Percentiles rank a stretch among this genome's conserved stretches.
Evolutionary conservation across 2,797 vertebrate species (phyloP).

Genomic region (Helicolenus hilgendorfi): DNA sequence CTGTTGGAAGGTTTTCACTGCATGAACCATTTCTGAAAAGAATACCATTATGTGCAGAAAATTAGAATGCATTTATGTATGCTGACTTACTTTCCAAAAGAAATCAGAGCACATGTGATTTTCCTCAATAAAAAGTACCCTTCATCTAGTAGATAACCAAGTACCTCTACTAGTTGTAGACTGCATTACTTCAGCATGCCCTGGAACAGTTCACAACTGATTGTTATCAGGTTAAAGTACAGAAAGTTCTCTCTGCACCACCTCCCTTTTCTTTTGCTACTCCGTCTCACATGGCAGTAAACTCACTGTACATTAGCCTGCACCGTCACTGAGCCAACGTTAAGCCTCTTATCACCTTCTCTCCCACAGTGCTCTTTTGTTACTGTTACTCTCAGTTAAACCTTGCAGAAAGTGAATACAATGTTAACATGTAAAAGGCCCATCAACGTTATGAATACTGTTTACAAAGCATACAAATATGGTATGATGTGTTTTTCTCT

Average conservation of each 20-base stretch:
- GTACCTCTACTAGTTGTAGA: background rate
- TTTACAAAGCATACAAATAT: background rate
- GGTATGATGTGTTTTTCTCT: background rate
- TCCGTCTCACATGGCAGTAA: constrained; percentile 29
- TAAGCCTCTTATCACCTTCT: constrained; percentile 74
- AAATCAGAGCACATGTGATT: background rate
- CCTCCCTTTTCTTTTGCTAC: background rate
- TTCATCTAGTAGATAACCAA: background rate
- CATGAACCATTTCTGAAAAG: background rate
- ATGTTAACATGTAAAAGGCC: background rate
- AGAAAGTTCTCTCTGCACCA: background rate
- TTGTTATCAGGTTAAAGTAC: constrained; percentile 5
- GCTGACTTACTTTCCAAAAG: background rate
- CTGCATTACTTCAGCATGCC: background rate
- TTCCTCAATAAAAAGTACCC: background rate
- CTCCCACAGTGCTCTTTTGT: constrained; percentile 69
- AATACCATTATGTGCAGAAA: background rate
- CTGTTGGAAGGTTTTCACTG: background rate
- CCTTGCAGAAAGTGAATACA: background rate
- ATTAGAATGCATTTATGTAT: background rate
- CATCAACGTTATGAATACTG: background rate
- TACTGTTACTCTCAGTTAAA: constrained; percentile 29
- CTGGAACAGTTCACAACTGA: background rate
- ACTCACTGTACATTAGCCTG: constrained; percentile 19
- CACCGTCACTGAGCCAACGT: constrained; percentile 43